These are phyloP conservation scores for Suillia variegata DNA, from an alignment of 2,888 invertebrate species.

Conservation along the genomic window DNA sequence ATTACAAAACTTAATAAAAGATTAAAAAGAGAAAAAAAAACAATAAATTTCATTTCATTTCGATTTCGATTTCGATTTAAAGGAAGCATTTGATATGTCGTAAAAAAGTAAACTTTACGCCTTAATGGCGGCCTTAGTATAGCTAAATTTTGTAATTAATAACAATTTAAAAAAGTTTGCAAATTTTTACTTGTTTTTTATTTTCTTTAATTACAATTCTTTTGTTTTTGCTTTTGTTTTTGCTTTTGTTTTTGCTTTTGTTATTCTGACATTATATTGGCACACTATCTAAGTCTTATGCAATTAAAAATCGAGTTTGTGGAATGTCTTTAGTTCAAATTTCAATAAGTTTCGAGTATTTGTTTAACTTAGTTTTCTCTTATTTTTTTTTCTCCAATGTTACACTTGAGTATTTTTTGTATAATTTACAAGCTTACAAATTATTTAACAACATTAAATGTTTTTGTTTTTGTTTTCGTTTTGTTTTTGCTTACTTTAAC, in stretches of 20 bases:
- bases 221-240: conserved; percentile 23
- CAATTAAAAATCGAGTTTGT: conserved; percentile 29
- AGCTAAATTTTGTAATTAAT: conserved; percentile 45
- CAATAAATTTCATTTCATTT: too few relatives aligned
- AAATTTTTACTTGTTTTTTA: conserved; percentile 25
- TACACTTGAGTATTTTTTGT: conserved; percentile 21
- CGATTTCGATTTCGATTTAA: too few relatives aligned
- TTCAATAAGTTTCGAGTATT: conserved; percentile 36
- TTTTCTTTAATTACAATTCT: conserved; percentile 19
- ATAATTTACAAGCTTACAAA: conserved; percentile 57
- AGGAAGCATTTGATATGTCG: conserved; percentile 59
- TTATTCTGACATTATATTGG: conserved; percentile 41
- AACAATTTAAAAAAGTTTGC: conserved; percentile 42
- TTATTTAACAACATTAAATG: conserved; percentile 61
- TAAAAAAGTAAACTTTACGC: conserved; percentile 41
- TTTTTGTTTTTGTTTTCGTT: conserved; percentile 44
- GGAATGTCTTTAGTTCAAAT: conserved; percentile 25
- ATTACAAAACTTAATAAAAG: conserved; percentile 24
- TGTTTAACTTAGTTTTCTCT: conserved; percentile 27
- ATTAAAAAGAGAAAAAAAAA: conserved; percentile 16
- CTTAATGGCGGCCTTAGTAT: conserved; percentile 21
- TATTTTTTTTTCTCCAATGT: conserved; percentile 25
- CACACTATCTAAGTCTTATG: conserved; percentile 59
- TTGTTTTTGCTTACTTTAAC: conserved; percentile 23
- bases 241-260: conserved; percentile 20